phyloP scores from a whole-genome alignment of 2,797 vertebrate species.

The Poecilia picta region DNA sequence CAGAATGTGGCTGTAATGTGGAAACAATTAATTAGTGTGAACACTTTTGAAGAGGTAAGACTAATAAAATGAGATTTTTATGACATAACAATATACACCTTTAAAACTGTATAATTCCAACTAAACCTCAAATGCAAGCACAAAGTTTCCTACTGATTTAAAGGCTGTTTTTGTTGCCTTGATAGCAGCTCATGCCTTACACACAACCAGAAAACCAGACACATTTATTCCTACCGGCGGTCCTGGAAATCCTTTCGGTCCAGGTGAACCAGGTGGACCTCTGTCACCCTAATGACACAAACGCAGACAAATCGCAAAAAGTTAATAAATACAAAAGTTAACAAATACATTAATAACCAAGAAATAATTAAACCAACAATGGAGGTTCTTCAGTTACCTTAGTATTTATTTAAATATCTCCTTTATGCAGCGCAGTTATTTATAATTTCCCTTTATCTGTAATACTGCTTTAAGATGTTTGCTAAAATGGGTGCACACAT shows the following conservation, averaged over 20 bases:
- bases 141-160: neutral
- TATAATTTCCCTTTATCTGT: too few species aligned
- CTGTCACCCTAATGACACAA: conserved; percentile 82
- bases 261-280: conserved; percentile 83
- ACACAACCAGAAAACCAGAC: neutral
- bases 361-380: neutral
- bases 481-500: too few species aligned
- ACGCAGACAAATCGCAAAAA: neutral
- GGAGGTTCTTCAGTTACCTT: too few species aligned
- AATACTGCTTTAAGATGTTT: too few species aligned
- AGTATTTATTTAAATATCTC: too few species aligned
- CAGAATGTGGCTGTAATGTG: neutral
- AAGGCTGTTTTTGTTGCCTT: neutral
- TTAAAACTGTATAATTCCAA: neutral
- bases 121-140: neutral
- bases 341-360: neutral
- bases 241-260: conserved; percentile 83
- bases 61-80: neutral
- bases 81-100: neutral
- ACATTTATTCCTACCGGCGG: conserved; percentile 79
- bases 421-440: too few species aligned
- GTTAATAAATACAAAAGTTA: too few species aligned
- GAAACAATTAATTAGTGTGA: neutral
- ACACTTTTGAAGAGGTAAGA: neutral
- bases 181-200: neutral